Base-by-base conservation (phyloP, 2,888 invertebrate species). In the Ectemnius lituratus region DNA sequence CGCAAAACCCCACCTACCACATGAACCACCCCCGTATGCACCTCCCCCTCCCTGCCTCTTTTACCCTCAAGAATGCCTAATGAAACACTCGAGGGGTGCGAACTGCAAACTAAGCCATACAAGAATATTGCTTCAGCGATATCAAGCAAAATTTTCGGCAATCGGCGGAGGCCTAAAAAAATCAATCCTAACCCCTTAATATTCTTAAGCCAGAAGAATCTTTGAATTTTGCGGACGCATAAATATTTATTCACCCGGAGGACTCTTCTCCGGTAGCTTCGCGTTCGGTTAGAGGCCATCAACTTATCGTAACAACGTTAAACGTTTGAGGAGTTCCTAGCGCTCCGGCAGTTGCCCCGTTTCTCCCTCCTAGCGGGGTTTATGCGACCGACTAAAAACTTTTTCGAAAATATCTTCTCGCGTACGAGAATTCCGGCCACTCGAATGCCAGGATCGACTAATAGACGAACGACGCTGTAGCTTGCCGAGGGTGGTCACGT, bases 111-210 rank as follows among this genome's bases (percentile, higher is more conserved):
- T 11, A 23, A 37, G 37, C 37, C 37, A 11, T 11, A 11, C 37
- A 37, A 11, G 37, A 11, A 37, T 37, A 37, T 37, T 11, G 37
- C 8, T 8, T 23, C 23, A 23, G 6, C 37, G 37, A 37, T 11
- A 11, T 8, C 37, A 23, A 23, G 37, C 1, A 8, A 37, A 37
- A 37, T 8, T 37, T 8, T 37, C 37, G 37, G 37, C 37, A 37
- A 37, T 37, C 37, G 23, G 23, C 23, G 2, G 23, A 23, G 3
- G 37, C 46, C 47, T 18, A 47, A 73, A 56, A 56, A 64, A 73
- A 73, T 70, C 61, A 56, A 18, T 18, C 0, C 18, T 1, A 20
- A 20, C 2, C 4, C 14, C 27, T 0, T 27, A 1, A 0, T 27
- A 60, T n/a, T 14, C 37, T 37, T 60, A 37, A 20, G 11, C 14